Evolutionary conservation across 2,888 invertebrate genomes (phyloP), one percentile per base, ranked within the genome.

Genomic region (Leistus spinibarbis): DNA sequence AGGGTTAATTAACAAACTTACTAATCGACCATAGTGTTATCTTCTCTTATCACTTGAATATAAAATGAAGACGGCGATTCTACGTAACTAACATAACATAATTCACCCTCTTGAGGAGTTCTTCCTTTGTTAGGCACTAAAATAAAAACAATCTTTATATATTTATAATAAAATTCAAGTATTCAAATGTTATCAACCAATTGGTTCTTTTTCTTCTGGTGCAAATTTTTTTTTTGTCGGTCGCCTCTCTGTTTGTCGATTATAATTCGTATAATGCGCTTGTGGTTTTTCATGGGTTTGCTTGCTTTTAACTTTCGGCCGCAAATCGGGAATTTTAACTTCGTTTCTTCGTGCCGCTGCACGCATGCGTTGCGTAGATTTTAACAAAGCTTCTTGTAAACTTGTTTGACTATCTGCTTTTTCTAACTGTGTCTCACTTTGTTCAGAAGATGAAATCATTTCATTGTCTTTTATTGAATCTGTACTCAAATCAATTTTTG

Each of bases 11-110:
- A 20, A 19, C 10, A 60, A 27, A 67, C 66, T 73, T 73, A 73
- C 73, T 53, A 54, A 60, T 73, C 67, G 10, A 73, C 40, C 23
- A 73, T 53, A 13, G 67, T 62, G 13, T 57, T 73, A 13, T 73
- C 67, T 20, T 73, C 73, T 57, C 54, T 20, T 24, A 69, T 54
- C 9, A 75, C 19, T 63, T 75, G 75, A 1, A 75, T 64, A 54
- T 75, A 75, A 27, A 75, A 68, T 13, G 54, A 69, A 19, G 75
- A 69, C 4, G 69, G 69, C 10, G 68, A 64, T 54, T 75, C 75
- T 20, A 64, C 62, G 20, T 53, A 69, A 64, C 75, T 69, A 7
- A 75, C 22, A 27, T 27, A 75, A 27, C 75, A 75, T 16, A 69
- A 16, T 16, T 75, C 75, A 3, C 64, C 64, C 63, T 63, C 63